phyloP scores from a whole-genome alignment of 2,113 vertebrate genomes.

The Pygathrix nemaeus region DNA sequence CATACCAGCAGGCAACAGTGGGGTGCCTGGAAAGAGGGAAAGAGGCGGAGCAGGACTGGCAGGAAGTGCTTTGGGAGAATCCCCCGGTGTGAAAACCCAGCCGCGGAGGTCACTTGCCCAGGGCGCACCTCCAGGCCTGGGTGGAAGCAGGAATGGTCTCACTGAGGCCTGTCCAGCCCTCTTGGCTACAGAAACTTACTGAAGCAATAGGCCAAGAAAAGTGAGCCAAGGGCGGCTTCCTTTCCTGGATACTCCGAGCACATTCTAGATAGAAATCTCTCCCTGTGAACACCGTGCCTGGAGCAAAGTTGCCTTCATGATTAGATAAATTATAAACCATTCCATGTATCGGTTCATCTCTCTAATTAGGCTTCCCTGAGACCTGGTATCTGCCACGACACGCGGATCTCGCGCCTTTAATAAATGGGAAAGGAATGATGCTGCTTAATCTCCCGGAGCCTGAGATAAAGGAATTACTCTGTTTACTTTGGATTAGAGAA shows the following conservation, averaged over 20 bases:
- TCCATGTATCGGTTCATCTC: background rate
- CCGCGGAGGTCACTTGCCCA: background rate
- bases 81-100: rapidly evolving
- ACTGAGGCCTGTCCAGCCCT: rapidly evolving
- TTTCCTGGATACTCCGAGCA: background rate
- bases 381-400: background rate
- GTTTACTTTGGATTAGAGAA: conserved; percentile 61
- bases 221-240: rapidly evolving
- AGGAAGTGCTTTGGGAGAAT: rapidly evolving
- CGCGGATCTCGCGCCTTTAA: background rate
- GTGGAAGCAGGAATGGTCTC: rapidly evolving
- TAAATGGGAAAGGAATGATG: background rate
- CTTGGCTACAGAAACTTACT: rapidly evolving
- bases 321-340: conserved; percentile 37
- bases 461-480: conserved; percentile 50
- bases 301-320: conserved; percentile 10
- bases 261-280: conserved; percentile 24
- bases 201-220: rapidly evolving
- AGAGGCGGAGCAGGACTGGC: too few species aligned
- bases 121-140: rapidly evolving
- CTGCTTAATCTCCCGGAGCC: background rate
- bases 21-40: too few species aligned
- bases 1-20: background rate
- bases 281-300: rapidly evolving
- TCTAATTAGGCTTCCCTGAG: background rate